Evolutionary conservation across 2,797 vertebrate genomes (phyloP).

Genomic region (Galago senegalensis): DNA sequence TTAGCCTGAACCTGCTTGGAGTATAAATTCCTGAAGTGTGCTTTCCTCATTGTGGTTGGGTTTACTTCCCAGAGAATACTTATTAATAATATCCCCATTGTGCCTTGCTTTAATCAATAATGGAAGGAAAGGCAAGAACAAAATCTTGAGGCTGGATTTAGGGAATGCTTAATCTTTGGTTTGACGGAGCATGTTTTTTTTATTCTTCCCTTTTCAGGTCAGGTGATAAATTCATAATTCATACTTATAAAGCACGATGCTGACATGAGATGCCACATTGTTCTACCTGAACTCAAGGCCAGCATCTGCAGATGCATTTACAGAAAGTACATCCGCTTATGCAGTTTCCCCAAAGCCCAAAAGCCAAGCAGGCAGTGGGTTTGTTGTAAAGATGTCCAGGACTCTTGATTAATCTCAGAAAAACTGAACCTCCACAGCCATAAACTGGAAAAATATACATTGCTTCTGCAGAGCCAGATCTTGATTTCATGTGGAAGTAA

Average conservation of each 20-base stretch:
- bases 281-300: not conserved
- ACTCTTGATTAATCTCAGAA: conserved; percentile 52
- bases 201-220: not conserved
- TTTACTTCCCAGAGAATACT: not conserved
- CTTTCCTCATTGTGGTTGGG: not conserved
- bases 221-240: not conserved
- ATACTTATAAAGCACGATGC: not conserved
- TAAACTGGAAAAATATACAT: not conserved
- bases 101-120: not conserved
- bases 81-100: not conserved
- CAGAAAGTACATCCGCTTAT: not conserved
- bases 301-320: not conserved
- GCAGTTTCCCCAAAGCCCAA: not conserved
- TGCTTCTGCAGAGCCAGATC: conserved; percentile 10
- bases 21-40: not conserved
- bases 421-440: not conserved
- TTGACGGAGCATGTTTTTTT: conserved; percentile 31
- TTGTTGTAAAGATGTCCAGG: not conserved
- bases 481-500: conserved; percentile 60
- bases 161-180: not conserved
- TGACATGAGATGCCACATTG: not conserved
- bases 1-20: not conserved
- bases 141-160: not conserved
- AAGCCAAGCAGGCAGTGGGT: not conserved
- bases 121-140: not conserved